phyloP scores from a whole-genome alignment of 2,888 invertebrate species.

The Perdita meconis region DNA sequence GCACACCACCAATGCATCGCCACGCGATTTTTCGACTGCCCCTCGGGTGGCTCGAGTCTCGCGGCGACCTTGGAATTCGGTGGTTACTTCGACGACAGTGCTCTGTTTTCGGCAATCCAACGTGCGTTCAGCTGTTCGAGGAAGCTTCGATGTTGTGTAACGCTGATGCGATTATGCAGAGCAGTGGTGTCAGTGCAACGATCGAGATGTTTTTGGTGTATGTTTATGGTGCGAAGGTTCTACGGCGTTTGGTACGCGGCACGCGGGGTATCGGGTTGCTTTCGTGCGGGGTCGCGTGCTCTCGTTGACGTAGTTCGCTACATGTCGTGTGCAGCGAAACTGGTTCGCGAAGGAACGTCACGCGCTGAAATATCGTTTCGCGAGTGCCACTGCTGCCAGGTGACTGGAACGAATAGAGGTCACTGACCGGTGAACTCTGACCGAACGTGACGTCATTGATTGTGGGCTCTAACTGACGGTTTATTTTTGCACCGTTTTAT shows the following conservation, averaged over 20 bases:
- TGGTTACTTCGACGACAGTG: too few relatives aligned
- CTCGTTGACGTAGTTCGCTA: slow-evolving; percentile 12
- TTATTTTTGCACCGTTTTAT: slow-evolving; percentile 44
- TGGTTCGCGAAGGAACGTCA: neutral
- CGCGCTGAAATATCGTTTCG: slow-evolving; percentile 30
- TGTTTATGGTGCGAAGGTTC: neutral
- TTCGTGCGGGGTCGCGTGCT: slow-evolving; percentile 26
- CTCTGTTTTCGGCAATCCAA: too few relatives aligned
- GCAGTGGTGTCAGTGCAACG: neutral
- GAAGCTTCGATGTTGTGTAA: neutral
- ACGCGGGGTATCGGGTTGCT: neutral
- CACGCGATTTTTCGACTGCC: too few relatives aligned
- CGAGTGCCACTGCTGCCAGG: slow-evolving; percentile 38
- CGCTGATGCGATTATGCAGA: neutral
- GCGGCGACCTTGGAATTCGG: too few relatives aligned
- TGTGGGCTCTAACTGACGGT: slow-evolving; percentile 29
- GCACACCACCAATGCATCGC: too few relatives aligned
- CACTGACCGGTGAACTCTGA: slow-evolving; percentile 61
- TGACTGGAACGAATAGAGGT: slow-evolving; percentile 59
- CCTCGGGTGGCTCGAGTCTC: too few relatives aligned
- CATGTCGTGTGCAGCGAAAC: slow-evolving; percentile 8
- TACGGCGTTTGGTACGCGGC: neutral
- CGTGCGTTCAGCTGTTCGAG: neutral
- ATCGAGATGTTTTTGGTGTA: neutral
- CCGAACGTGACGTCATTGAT: slow-evolving; percentile 63